Percentiles rank a stretch among this genome's conserved stretches.
Evolutionary conservation across 2,113 vertebrate genomes (phyloP).

Genomic region (Osmerus eperlanus): DNA sequence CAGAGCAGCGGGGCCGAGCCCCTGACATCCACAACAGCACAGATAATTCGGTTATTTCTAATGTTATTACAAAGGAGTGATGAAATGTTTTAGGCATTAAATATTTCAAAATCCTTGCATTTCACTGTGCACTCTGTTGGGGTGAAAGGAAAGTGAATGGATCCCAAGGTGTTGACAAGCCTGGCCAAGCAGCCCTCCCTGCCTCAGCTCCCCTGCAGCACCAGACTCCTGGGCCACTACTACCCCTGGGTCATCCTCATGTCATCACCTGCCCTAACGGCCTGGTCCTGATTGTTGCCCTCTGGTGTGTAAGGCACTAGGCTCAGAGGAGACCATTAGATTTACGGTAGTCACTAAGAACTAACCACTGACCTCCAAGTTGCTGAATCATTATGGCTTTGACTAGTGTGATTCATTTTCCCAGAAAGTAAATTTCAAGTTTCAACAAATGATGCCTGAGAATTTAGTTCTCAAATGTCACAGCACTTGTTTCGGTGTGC

Average conservation of each 20-base stretch:
- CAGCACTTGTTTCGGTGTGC: conserved; percentile 35
- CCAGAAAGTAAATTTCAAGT: conserved; percentile 1
- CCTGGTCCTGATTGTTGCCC: background rate
- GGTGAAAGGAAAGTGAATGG: conserved; percentile 3
- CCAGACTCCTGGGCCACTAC: background rate
- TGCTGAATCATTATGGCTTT: background rate
- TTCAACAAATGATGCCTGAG: background rate
- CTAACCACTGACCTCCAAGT: background rate
- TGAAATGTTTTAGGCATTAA: no score
- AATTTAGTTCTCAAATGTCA: conserved; percentile 24
- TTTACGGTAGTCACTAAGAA: background rate
- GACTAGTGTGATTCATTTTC: background rate
- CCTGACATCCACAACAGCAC: conserved; percentile 56
- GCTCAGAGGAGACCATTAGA: background rate
- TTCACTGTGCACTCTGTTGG: background rate
- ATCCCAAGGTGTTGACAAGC: no score
- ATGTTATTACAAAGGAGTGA: no score
- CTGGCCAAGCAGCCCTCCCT: background rate
- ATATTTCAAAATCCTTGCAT: background rate
- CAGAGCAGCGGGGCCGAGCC: conserved; percentile 70
- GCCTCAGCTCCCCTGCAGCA: no score
- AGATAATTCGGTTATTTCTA: no score
- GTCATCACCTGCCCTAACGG: background rate
- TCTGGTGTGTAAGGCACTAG: background rate
- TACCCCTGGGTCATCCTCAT: background rate